Conservation (phyloP, 1,140 invertebrate species). For the Drosophila quadrilineata region DNA sequence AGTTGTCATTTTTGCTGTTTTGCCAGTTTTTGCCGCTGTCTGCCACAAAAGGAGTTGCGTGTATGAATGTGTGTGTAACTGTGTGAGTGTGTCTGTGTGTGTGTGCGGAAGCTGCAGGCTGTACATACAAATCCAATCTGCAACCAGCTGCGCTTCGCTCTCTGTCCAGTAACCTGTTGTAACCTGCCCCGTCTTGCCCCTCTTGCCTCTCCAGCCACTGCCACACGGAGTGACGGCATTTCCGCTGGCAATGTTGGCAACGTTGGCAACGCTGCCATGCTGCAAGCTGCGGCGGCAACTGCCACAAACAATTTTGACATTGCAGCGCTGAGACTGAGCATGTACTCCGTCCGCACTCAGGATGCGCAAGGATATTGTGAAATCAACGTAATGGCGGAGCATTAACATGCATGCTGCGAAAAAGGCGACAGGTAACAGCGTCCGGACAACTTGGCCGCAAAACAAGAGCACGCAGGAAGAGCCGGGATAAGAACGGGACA, state of each 20-base stretch:
- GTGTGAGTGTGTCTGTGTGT: neutral
- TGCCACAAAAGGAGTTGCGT: conserved; percentile 28
- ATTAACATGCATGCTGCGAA: conserved; percentile 60
- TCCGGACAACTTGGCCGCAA: conserved; percentile 33
- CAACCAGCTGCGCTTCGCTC: no score
- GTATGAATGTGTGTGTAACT: neutral
- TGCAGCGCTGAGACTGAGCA: conserved; percentile 40
- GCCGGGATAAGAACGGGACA: no score
- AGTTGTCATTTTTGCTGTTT: conserved; percentile 72
- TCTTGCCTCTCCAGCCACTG: neutral
- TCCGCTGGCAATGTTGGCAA: conserved; percentile 67
- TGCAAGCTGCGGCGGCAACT: conserved; percentile 68
- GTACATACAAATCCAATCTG: no score
- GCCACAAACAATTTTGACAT: conserved; percentile 77
- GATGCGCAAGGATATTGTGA: conserved; percentile 75
- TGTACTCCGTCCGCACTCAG: conserved; percentile 49
- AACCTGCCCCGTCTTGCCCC: neutral
- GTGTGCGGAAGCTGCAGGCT: conserved; percentile 24
- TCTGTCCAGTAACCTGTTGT: no score
- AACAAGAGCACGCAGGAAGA: conserved; percentile 1
- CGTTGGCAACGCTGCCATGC: no score
- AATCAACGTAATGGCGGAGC: conserved; percentile 70
- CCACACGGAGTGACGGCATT: conserved; percentile 40
- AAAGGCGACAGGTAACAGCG: conserved; percentile 42
- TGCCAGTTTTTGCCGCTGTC: conserved; percentile 59